phyloP scores from a whole-genome alignment of 2,888 invertebrate species.

The Agelastica alni region DNA sequence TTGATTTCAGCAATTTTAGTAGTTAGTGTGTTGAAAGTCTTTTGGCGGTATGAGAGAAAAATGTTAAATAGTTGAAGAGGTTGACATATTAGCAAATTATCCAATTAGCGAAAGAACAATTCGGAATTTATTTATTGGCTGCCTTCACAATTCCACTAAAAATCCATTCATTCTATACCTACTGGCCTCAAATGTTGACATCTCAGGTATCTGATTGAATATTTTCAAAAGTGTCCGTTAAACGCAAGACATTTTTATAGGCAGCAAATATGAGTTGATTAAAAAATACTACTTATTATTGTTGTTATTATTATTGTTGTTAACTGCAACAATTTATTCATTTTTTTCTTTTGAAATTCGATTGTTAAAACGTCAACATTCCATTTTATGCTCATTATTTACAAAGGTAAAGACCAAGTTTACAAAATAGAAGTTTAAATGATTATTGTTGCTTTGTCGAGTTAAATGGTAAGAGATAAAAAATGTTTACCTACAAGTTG shows the following conservation, averaged over 20 bases:
- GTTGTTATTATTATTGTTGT: no score
- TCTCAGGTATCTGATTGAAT: constrained; percentile 9
- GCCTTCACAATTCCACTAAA: constrained; percentile 13
- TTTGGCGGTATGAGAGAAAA: constrained; percentile 24
- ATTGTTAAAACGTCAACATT: no score
- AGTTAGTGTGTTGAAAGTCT: constrained; percentile 15
- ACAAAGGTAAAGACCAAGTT: no score
- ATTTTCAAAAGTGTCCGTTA: neutral
- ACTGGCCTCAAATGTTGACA: constrained; percentile 11
- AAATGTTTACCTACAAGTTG: no score
- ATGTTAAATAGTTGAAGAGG: constrained; percentile 21
- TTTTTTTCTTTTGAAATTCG: no score
- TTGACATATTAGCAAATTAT: constrained; percentile 27
- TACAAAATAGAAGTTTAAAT: no score
- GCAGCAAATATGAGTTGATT: no score
- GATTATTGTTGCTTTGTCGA: no score
- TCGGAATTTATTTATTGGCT: constrained; percentile 25
- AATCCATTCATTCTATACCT: constrained; percentile 16
- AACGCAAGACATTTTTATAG: neutral
- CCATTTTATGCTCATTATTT: no score
- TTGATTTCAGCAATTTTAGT: constrained; percentile 22
- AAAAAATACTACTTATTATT: no score
- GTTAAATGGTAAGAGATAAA: no score
- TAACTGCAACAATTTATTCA: no score
- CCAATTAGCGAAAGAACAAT: constrained; percentile 26